These are phyloP conservation scores for Baccha elongata DNA, from an alignment of 2,888 invertebrate genomes.

Conservation along the genomic window DNA sequence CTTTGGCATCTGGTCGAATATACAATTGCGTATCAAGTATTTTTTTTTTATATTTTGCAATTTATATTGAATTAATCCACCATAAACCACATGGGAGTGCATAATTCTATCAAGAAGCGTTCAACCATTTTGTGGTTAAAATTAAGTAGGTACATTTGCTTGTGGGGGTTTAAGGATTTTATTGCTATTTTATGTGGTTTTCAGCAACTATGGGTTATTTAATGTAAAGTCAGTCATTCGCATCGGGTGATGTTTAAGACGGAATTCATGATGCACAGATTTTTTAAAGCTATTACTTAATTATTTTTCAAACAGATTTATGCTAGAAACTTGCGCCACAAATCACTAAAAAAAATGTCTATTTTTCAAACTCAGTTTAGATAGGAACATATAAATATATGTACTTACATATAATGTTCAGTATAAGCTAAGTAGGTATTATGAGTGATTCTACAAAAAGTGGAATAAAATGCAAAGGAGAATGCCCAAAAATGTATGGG, in stretches of 20 bases:
- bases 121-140: conserved; percentile 55
- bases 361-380: no score
- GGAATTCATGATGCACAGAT: conserved; percentile 1
- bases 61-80: conserved; percentile 29
- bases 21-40: conserved; percentile 53
- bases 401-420: no score
- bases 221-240: conserved; percentile 27
- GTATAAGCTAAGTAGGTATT: no score
- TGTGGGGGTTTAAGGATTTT: conserved; percentile 14
- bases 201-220: conserved; percentile 26
- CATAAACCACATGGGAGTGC: conserved; percentile 47
- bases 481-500: no score
- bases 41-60: conserved; percentile 12
- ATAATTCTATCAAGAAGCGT: conserved; percentile 41
- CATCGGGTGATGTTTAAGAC: conserved; percentile 8
- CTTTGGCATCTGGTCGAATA: conserved; percentile 50
- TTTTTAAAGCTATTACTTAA: background rate
- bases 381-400: no score
- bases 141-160: conserved; percentile 28
- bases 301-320: background rate
- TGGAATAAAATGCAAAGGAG: no score
- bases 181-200: conserved; percentile 34
- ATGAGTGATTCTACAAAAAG: no score
- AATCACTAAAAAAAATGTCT: no score
- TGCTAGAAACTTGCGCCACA: no score